Base-by-base conservation (phyloP, 2,797 vertebrate genomes). In the Rhyacichthys aspro region DNA sequence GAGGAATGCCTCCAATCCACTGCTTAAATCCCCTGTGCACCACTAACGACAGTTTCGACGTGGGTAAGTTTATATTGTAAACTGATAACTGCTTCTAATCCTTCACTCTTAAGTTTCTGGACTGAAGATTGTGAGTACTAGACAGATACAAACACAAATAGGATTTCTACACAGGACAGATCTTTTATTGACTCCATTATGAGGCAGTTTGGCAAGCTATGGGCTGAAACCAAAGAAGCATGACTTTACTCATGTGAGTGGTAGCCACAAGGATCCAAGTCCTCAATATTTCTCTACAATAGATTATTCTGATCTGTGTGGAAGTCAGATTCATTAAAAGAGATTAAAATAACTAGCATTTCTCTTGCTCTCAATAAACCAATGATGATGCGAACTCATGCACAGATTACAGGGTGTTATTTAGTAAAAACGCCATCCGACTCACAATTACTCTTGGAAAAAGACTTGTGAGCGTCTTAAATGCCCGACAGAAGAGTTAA, bases 11-110 rank as follows among this genome's bases (percentile, higher is more conserved):
- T 11, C 45, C 38, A 1, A 56, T 32, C 15, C 38, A 9, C 38
- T 16, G n/a, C 7, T 9, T 32, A 46, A 41, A 50, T 11, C 10
- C 49, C 12, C 2, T 19, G 14, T 36, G 48, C 34, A 12, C 52
- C 63, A 7, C 28, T 55, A 63, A 60, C 70, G 77, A 70, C 54
- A 75, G 52, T 75, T 61, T 61, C 47, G 33, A 15, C 9, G 48
- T 50, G 52, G 75, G 88, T 90, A 41, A 84, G 84, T 70, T 61
- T 59, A 14, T 12, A 15, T 9, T 34, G 5, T 33, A 16, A 49
- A 16, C 37, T 38, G 15, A 11, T 50, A 8, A 6, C 46, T 8
- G 1, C 11, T 28, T 38, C 15, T 52, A 14, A 37, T 12, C 33
- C 17, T 8, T 37, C 48, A 2, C 23, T 8, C 3, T 14, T 12